phyloP scores from a whole-genome alignment of 1,140 invertebrate genomes.

The Aphaenogaster ashmeadi region DNA sequence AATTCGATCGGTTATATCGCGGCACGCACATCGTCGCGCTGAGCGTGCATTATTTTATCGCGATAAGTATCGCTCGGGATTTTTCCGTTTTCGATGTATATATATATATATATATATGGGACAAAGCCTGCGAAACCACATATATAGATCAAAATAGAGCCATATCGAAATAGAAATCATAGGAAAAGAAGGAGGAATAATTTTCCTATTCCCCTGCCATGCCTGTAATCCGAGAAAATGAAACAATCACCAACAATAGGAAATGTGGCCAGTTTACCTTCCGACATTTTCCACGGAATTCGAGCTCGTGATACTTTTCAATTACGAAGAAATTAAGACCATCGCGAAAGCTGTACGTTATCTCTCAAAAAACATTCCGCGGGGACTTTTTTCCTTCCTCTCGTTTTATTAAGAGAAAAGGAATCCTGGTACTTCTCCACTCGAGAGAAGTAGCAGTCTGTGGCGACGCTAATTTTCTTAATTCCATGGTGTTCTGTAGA shows the following conservation, averaged over 20 bases:
- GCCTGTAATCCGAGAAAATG: not conserved
- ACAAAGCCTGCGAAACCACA: constrained; percentile 49
- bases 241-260: constrained; percentile 6
- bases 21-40: constrained; percentile 21
- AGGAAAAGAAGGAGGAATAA: constrained; percentile 7
- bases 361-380: constrained; percentile 20
- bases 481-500: not conserved
- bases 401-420: constrained; percentile 3
- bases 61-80: constrained; percentile 69
- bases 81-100: constrained; percentile 63
- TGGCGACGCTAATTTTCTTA: constrained; percentile 33
- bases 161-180: constrained; percentile 21
- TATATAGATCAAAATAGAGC: constrained; percentile 21
- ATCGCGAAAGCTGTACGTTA: not conserved
- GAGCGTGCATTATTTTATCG: constrained; percentile 46
- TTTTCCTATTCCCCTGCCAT: not conserved
- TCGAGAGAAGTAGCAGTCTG: not conserved
- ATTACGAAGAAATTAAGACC: constrained; percentile 42
- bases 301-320: constrained; percentile 1
- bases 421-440: not conserved
- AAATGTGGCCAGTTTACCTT: not conserved
- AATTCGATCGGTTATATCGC: constrained; percentile 43
- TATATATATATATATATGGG: not conserved
- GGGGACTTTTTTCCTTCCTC: not conserved
- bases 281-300: not conserved